These are phyloP conservation scores for Chorisops tibialis DNA, from an alignment of 2,888 invertebrate species.

Conservation along the genomic window DNA sequence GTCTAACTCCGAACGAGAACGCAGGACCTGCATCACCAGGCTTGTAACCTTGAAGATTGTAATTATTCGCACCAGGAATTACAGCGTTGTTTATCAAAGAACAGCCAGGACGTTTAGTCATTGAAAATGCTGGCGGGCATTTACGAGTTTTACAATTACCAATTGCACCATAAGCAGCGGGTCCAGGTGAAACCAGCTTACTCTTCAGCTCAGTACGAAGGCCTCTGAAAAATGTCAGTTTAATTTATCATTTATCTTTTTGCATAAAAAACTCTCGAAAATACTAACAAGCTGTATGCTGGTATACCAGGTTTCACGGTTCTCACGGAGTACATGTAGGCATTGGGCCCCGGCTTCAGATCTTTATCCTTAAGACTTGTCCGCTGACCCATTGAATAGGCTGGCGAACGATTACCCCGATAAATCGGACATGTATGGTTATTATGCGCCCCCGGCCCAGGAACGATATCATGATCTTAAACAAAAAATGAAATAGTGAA, in stretches of 20 bases:
- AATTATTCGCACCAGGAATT: slow-evolving; percentile 45
- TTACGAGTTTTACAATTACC: slow-evolving; percentile 38
- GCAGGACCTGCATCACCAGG: slow-evolving; percentile 42
- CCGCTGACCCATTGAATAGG: slow-evolving; percentile 56
- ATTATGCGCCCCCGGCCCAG: slow-evolving; percentile 47
- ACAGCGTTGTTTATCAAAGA: slow-evolving; percentile 25
- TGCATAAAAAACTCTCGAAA: not conserved
- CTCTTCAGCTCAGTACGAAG: not conserved
- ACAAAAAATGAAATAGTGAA: not conserved
- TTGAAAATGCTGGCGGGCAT: slow-evolving; percentile 42
- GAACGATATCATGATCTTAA: slow-evolving; percentile 42
- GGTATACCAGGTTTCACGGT: slow-evolving; percentile 40
- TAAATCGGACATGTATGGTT: slow-evolving; percentile 40
- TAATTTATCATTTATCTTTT: not conserved
- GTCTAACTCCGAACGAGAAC: slow-evolving; percentile 47
- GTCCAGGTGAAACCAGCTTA: slow-evolving; percentile 44
- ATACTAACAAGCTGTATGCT: slow-evolving; percentile 45
- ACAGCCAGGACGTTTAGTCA: slow-evolving; percentile 35
- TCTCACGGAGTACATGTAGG: slow-evolving; percentile 41
- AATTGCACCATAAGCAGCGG: slow-evolving; percentile 44
- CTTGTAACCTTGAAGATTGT: slow-evolving; percentile 43
- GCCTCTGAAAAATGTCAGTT: slow-evolving; percentile 31
- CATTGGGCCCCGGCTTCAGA: slow-evolving; percentile 44
- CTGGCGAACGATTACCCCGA: slow-evolving; percentile 46
- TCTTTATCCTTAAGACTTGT: slow-evolving; percentile 37